Conservation (phyloP, 2,888 invertebrate species). For the Norana najaformis region DNA sequence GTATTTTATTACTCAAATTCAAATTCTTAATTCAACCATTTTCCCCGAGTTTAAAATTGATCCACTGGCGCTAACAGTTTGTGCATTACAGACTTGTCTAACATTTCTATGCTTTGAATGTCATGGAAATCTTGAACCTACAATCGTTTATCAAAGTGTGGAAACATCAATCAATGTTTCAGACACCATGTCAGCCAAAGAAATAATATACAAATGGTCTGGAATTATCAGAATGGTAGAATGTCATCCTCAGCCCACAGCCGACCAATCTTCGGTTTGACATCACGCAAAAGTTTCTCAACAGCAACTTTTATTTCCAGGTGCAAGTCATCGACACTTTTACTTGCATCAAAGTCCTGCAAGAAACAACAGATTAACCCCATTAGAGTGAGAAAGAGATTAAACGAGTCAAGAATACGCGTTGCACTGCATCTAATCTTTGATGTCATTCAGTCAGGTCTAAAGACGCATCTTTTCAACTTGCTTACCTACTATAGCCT, state of each 20-base stretch:
- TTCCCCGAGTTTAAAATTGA: too few species aligned
- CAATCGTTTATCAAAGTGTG: too few species aligned
- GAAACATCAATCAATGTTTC: too few species aligned
- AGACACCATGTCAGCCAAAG: background rate
- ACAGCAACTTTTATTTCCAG: background rate
- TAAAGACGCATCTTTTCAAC: background rate
- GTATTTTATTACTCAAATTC: background rate
- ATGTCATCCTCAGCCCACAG: background rate
- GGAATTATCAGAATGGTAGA: background rate
- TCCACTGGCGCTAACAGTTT: too few species aligned
- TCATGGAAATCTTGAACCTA: too few species aligned
- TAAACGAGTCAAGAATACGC: background rate
- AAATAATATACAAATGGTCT: background rate
- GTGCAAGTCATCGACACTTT: background rate
- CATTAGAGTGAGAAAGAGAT: background rate
- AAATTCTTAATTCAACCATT: too few species aligned
- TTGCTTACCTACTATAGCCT: background rate
- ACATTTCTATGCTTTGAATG: too few species aligned
- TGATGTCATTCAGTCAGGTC: background rate
- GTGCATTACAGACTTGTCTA: too few species aligned
- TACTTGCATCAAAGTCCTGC: background rate
- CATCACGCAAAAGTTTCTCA: background rate
- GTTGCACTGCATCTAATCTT: background rate
- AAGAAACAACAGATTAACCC: background rate
- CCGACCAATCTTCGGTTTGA: background rate